phyloP scores from a whole-genome alignment of 2,113 vertebrate genomes.

The Python bivittatus region DNA sequence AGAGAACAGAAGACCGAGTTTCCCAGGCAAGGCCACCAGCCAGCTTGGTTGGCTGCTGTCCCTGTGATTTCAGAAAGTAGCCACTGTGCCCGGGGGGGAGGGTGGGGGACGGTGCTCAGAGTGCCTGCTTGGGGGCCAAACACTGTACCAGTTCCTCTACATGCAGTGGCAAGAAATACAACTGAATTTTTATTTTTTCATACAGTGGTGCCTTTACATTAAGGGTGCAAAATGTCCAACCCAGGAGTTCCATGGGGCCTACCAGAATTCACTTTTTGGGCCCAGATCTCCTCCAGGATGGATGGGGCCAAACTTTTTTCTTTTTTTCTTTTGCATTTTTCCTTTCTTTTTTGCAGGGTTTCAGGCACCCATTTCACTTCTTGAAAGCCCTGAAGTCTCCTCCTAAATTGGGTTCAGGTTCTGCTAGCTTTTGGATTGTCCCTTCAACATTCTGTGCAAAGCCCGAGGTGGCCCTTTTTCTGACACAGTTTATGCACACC shows the following conservation, averaged over 20 bases:
- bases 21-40: not conserved
- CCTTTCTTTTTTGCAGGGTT: not conserved
- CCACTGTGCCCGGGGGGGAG: not conserved
- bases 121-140: not conserved
- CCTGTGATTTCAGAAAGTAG: not conserved
- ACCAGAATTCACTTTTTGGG: not conserved
- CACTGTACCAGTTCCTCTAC: no score
- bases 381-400: no score
- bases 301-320: not conserved
- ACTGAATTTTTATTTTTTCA: not conserved
- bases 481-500: not conserved
- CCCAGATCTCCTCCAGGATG: not conserved
- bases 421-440: not conserved
- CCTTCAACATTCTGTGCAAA: not conserved
- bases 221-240: not conserved
- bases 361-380: not conserved
- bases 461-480: not conserved
- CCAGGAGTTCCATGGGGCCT: not conserved
- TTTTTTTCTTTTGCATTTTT: not conserved
- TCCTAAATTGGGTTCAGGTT: not conserved
- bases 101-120: not conserved
- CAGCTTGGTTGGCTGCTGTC: not conserved
- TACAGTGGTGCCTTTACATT: no score
- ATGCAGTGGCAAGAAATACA: not conserved
- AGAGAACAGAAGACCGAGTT: not conserved